Evolutionary conservation across 2,113 vertebrate genomes (phyloP), one percentile per base, ranked within the genome.

Genomic region (Potamarius usumacintae): DNA sequence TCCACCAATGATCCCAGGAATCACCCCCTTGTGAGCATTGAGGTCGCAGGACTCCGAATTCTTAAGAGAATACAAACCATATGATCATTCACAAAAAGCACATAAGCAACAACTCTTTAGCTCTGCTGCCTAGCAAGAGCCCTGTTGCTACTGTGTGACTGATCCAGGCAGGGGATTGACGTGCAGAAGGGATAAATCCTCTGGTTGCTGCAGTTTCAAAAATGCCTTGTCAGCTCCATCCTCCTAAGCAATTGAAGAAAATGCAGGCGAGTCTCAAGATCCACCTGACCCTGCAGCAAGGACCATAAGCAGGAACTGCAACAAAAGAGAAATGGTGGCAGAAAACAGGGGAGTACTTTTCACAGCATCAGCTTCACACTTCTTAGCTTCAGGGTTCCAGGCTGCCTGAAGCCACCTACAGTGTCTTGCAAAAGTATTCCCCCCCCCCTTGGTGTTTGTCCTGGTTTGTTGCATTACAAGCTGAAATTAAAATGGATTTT

Each of bases 171-270:
- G 18, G 7, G 5, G 18, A 93, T 91, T 90, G 90, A 92, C 90
- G 92, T 93, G 92, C 92, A 92, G 91, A 92, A 94, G 91, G 93
- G 94, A 93, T 95, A 92, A 94, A 87, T 87, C 92, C 91, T 89
- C 88, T 94, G 93, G 95, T 95, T 94, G 95, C 74, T 93, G 91
- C 89, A 89, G 92, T 93, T 93, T 95, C 92, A 94, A 93, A 94
- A 93, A 92, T 94, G 92, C 91, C 92, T 90, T 89, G 93, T 93
- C 91, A 93, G 93, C 91, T 94, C 92, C 91, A 88, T 92, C 93
- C 94, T 94, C 77, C 83, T 90, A 92, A 93, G 94, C 91, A 90
- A 89, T 88, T 92, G 82, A 62, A 88, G 79, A 62, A 90, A 91
- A 90, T 88, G 90, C 91, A 92, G 91, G 92, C 94, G 94, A 92